Evolutionary conservation across 2,888 invertebrate genomes (phyloP).

Genomic region (Xanthorhoe spadicearia): DNA sequence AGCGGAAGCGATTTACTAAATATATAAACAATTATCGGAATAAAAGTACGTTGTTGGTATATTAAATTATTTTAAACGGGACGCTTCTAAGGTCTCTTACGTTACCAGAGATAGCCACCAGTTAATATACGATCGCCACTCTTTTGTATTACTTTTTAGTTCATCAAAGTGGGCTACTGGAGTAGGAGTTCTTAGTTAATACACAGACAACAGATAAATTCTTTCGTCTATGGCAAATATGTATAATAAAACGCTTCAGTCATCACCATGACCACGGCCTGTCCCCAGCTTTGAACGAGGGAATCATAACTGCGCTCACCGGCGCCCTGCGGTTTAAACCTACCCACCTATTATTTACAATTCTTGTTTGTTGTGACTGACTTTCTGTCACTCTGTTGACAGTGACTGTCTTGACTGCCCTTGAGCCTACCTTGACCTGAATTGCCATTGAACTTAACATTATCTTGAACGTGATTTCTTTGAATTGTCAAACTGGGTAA

Average conservation of each 20-base stretch:
- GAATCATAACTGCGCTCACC: conserved; percentile 34
- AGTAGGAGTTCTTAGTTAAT: too few species aligned
- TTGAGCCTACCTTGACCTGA: neutral
- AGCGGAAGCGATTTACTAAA: conserved; percentile 23
- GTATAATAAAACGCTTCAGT: conserved; percentile 13
- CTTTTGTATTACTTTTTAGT: too few species aligned
- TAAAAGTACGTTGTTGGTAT: too few species aligned
- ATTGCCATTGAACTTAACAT: too few species aligned
- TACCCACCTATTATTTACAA: neutral
- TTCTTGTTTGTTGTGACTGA: neutral
- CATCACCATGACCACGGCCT: neutral
- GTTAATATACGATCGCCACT: too few species aligned
- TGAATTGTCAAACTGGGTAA: too few species aligned
- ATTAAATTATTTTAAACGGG: too few species aligned
- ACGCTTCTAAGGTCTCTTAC: too few species aligned
- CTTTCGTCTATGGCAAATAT: neutral
- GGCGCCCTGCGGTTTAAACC: conserved; percentile 13
- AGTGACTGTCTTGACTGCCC: neutral
- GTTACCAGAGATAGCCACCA: too few species aligned
- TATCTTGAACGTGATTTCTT: too few species aligned
- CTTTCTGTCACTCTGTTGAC: conserved; percentile 1
- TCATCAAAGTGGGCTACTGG: too few species aligned
- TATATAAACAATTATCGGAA: neutral
- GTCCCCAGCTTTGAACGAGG: conserved; percentile 10
- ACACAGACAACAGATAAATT: too few species aligned